phyloP scores from a whole-genome alignment of 1,140 invertebrate genomes.

The Procambarus clarkii region DNA sequence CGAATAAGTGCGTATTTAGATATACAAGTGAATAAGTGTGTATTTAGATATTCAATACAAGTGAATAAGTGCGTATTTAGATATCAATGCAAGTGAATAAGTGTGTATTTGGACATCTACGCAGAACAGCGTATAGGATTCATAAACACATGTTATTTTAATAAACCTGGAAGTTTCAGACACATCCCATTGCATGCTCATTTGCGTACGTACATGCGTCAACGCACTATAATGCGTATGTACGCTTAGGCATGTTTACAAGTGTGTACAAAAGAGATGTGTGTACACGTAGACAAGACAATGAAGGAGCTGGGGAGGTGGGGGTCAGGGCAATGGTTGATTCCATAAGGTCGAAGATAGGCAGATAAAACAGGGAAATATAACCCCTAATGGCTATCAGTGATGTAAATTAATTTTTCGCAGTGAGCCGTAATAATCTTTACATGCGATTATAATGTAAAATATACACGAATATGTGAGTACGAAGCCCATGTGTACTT shows the following conservation, averaged over 20 bases:
- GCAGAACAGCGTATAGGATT: too few relatives aligned
- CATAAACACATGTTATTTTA: too few relatives aligned
- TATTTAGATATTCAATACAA: too few relatives aligned
- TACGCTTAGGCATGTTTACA: not conserved
- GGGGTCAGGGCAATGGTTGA: too few relatives aligned
- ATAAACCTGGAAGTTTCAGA: too few relatives aligned
- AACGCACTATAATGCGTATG: not conserved
- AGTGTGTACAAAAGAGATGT: not conserved
- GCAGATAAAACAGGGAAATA: not conserved
- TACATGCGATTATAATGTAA: not conserved
- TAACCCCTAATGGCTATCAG: not conserved
- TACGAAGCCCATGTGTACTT: not conserved
- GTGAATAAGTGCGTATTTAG: too few relatives aligned
- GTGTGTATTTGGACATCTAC: too few relatives aligned
- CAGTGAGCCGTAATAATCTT: not conserved
- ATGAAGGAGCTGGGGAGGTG: not conserved
- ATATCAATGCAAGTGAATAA: too few relatives aligned
- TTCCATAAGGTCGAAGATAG: not conserved
- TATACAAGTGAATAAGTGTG: too few relatives aligned
- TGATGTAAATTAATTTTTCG: not conserved
- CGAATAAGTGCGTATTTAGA: too few relatives aligned
- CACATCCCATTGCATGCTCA: too few relatives aligned
- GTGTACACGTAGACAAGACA: not conserved
- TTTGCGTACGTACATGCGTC: too few relatives aligned
- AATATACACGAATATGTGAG: not conserved